Conservation (phyloP, 2,888 invertebrate species). For the Protophormia terraenovae region DNA sequence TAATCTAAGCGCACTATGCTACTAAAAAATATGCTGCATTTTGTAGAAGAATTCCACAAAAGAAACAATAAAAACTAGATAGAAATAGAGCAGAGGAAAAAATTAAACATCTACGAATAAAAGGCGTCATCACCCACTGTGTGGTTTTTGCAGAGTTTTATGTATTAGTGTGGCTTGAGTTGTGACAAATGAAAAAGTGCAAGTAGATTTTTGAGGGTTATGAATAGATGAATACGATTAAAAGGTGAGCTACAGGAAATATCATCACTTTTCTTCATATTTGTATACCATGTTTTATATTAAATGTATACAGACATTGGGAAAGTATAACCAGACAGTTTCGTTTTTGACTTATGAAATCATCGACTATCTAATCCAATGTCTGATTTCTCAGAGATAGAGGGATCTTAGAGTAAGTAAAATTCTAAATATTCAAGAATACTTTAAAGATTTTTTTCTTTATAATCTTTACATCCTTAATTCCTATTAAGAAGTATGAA, state of each 20-base stretch:
- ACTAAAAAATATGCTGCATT: background rate
- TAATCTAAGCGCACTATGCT: constrained; percentile 36
- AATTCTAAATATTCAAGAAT: too few relatives aligned
- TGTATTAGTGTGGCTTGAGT: background rate
- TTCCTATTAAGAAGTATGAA: too few relatives aligned
- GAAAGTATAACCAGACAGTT: too few relatives aligned
- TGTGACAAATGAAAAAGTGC: constrained; percentile 1
- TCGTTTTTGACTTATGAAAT: too few relatives aligned
- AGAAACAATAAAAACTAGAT: constrained; percentile 8
- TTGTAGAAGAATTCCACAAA: background rate
- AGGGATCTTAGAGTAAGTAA: too few relatives aligned
- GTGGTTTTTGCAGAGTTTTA: constrained; percentile 40
- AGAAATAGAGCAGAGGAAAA: background rate
- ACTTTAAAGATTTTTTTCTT: too few relatives aligned
- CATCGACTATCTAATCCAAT: too few relatives aligned
- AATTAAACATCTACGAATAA: background rate
- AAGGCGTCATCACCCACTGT: constrained; percentile 57
- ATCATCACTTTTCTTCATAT: too few relatives aligned
- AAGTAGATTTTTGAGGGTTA: background rate
- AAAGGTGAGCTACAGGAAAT: background rate
- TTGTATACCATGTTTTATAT: too few relatives aligned
- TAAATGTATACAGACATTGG: too few relatives aligned
- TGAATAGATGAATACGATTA: background rate
- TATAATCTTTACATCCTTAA: too few relatives aligned
- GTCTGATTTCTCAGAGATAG: too few relatives aligned